A percentile compares a stretch with the other conserved stretches of the same genome.
Evolutionary conservation across 2,797 vertebrate genomes (phyloP).

Genomic region (Syngnathus rostellatus): DNA sequence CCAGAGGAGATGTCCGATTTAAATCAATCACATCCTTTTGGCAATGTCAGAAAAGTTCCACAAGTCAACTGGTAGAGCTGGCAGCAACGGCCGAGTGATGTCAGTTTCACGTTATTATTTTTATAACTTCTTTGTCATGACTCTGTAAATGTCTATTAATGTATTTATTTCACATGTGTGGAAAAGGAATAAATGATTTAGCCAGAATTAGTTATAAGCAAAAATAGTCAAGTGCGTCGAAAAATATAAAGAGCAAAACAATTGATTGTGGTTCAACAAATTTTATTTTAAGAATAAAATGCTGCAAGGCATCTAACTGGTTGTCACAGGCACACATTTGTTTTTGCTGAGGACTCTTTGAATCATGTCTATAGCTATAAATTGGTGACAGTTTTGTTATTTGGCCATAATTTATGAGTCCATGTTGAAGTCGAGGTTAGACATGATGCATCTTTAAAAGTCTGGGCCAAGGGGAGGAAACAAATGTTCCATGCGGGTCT

Average conservation of each 20-base stretch:
- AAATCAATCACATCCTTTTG: conserved; percentile 34
- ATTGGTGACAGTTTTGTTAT: background rate
- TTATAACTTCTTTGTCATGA: conserved; percentile 16
- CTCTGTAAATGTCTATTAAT: conserved; percentile 4
- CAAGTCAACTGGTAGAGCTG: conserved; percentile 14
- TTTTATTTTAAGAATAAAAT: background rate
- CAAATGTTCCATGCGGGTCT: background rate
- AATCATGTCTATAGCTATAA: background rate
- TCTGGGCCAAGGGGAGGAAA: background rate
- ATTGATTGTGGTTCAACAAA: background rate
- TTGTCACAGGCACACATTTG: background rate
- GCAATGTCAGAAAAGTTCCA: conserved; percentile 24
- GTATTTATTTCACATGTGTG: background rate
- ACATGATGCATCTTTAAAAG: background rate
- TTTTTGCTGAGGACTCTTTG: background rate
- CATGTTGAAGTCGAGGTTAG: background rate
- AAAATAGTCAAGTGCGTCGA: background rate
- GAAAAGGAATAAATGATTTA: background rate
- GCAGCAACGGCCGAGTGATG: conserved; percentile 17
- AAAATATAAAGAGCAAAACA: background rate
- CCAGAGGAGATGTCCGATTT: conserved; percentile 20
- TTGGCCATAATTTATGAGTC: background rate
- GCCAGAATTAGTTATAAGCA: background rate
- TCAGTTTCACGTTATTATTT: conserved; percentile 26
- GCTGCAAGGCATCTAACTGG: background rate